A percentile compares a stretch with the other conserved stretches of the same genome.
These are phyloP conservation scores for Chloropsis hardwickii DNA, from an alignment of 2,113 vertebrate genomes.

Conservation along the genomic window DNA sequence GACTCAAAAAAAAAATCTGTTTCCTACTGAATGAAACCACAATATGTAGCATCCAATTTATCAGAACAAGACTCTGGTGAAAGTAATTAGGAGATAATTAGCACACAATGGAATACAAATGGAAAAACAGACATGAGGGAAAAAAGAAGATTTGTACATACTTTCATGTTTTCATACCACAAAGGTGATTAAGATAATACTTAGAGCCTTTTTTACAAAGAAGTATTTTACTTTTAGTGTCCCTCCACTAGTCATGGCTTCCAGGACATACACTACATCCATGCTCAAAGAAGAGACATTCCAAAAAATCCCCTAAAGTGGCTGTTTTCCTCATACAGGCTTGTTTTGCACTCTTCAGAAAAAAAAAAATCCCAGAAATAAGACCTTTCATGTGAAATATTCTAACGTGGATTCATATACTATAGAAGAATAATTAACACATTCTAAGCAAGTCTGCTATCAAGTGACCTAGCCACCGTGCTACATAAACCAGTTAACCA, in stretches of 20 bases:
- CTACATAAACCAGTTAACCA: background rate
- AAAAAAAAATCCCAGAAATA: background rate
- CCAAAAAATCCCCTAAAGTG: background rate
- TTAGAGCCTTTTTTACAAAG: background rate
- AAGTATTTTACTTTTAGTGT: background rate
- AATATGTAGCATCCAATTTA: rapidly evolving
- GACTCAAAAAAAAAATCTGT: background rate
- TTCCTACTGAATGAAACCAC: background rate
- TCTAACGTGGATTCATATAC: background rate
- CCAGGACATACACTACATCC: rapidly evolving
- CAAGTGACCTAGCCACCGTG: background rate
- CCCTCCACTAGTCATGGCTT: background rate
- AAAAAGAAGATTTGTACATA: background rate
- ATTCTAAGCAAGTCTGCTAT: background rate
- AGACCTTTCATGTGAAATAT: background rate
- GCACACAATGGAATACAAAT: background rate
- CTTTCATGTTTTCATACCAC: background rate
- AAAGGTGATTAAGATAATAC: background rate
- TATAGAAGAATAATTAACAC: background rate
- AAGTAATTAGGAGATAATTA: background rate
- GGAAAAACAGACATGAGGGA: background rate
- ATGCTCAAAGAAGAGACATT: background rate
- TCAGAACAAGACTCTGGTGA: background rate
- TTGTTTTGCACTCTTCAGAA: background rate
- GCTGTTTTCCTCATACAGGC: background rate